Conservation (phyloP, 2,888 invertebrate genomes). For the Clusia tigrina region DNA sequence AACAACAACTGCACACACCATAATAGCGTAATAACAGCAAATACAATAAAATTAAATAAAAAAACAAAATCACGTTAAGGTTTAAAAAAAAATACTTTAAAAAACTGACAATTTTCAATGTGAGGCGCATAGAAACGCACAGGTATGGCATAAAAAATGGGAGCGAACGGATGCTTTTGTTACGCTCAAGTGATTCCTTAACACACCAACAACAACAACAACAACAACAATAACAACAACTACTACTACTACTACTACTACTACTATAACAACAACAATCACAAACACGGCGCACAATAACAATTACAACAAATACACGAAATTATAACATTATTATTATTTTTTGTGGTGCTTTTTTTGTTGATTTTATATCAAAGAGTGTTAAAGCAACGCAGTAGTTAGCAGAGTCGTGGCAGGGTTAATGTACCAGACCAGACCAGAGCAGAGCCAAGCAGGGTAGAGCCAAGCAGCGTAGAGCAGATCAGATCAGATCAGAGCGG, state of each 20-base stretch:
- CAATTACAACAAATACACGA: conserved; percentile 2
- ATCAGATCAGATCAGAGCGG: too few species aligned
- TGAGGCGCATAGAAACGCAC: not conserved
- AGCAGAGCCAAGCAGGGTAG: too few species aligned
- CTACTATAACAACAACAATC: conserved; percentile 28
- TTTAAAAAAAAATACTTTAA: too few species aligned
- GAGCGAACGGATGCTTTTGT: conserved; percentile 52
- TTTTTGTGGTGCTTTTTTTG: not conserved
- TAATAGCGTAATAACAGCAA: too few species aligned
- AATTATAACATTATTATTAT: too few species aligned
- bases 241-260: conserved; percentile 28
- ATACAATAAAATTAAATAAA: too few species aligned
- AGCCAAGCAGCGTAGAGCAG: too few species aligned
- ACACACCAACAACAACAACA: conserved; percentile 16
- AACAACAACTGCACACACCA: too few species aligned
- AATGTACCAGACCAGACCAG: too few species aligned
- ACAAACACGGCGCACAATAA: conserved; percentile 16
- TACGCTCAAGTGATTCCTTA: conserved; percentile 56
- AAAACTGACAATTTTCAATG: conserved; percentile 4
- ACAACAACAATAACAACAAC: not conserved
- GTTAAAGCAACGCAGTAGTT: not conserved
- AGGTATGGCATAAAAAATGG: conserved; percentile 34
- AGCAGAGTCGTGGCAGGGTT: conserved; percentile 18
- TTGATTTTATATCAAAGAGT: not conserved
- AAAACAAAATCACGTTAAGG: too few species aligned